Percentiles rank a stretch among this genome's conserved stretches.
Conservation (phyloP, 64 coral and sea anemone species). For the Orbicella faveolata region DNA sequence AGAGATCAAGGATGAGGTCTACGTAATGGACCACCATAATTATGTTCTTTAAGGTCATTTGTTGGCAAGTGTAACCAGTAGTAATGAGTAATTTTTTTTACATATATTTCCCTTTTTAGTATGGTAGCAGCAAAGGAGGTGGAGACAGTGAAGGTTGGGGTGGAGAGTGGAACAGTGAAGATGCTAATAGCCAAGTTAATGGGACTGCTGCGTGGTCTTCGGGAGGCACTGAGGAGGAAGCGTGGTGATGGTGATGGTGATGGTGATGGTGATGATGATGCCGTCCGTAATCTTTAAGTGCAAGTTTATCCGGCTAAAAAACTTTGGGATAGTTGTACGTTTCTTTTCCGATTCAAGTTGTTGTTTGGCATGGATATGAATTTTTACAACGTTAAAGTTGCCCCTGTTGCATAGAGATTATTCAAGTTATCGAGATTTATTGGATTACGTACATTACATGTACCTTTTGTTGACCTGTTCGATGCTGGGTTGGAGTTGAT, state of each 20-base stretch:
- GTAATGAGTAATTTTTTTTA: not conserved
- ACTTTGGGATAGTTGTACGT: not conserved
- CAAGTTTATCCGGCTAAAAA: not conserved
- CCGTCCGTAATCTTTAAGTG: not conserved
- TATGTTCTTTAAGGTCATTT: too few relatives aligned
- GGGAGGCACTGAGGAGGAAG: slow-evolving; percentile 33
- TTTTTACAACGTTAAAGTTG: slow-evolving; percentile 8
- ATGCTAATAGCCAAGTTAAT: slow-evolving; percentile 43
- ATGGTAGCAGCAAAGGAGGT: slow-evolving; percentile 21
- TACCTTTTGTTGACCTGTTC: slow-evolving; percentile 6
- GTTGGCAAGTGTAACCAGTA: not conserved
- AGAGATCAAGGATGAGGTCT: too few relatives aligned
- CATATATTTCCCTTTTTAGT: not conserved
- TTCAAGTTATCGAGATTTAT: not conserved
- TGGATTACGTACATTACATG: not conserved
- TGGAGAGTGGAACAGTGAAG: slow-evolving; percentile 62
- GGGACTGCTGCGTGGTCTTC: slow-evolving; percentile 53
- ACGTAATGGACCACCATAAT: too few relatives aligned
- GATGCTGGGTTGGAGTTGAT: not conserved
- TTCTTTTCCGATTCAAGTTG: not conserved
- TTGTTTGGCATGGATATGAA: not conserved
- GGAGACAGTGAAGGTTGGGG: slow-evolving; percentile 25
- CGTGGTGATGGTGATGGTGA: not conserved
- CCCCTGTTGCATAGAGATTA: not conserved
- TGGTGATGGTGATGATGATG: too few relatives aligned